Conservation (phyloP, 2,888 invertebrate genomes). For the Didymodactylos carnosus region DNA sequence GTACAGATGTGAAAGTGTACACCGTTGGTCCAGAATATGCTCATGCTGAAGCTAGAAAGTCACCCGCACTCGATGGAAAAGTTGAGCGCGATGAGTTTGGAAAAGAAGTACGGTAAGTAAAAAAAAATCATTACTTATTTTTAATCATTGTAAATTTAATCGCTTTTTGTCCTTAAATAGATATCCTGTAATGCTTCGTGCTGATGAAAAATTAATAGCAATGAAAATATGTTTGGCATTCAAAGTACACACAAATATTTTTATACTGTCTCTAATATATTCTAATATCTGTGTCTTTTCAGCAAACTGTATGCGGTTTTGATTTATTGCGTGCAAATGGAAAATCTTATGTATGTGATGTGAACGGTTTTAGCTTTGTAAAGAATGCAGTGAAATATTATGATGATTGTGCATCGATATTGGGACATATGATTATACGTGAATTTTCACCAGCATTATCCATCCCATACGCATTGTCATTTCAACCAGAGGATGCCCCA, state of each 20-base stretch:
- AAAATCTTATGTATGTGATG: conserved; percentile 95
- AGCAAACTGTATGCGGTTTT: conserved; percentile 93
- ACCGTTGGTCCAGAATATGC: conserved; percentile 98
- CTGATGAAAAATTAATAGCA: conserved; percentile 89
- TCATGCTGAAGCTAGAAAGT: conserved; percentile 94
- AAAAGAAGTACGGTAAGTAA: conserved; percentile 73
- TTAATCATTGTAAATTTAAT: too few species aligned
- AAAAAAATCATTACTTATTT: too few species aligned
- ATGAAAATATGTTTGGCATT: conserved; percentile 64
- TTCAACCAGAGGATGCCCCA: conserved; percentile 89
- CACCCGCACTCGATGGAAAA: conserved; percentile 90
- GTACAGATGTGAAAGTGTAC: conserved; percentile 67
- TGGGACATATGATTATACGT: conserved; percentile 70
- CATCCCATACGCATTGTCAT: conserved; percentile 58
- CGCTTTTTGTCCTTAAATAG: too few species aligned
- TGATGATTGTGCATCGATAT: conserved; percentile 92
- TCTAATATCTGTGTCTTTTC: neutral
- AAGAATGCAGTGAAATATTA: conserved; percentile 99
- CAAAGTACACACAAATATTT: conserved; percentile 21
- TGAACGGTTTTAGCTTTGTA: conserved; percentile 98
- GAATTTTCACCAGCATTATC: conserved; percentile 81
- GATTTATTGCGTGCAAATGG: conserved; percentile 89
- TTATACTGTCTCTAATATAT: neutral
- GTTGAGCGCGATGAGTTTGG: conserved; percentile 94
- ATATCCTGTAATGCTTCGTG: conserved; percentile 93